A percentile compares a stretch with the other conserved stretches of the same genome.
These are phyloP conservation scores for Heliothis subflexa DNA, from an alignment of 1,140 invertebrate species.

Conservation along the genomic window DNA sequence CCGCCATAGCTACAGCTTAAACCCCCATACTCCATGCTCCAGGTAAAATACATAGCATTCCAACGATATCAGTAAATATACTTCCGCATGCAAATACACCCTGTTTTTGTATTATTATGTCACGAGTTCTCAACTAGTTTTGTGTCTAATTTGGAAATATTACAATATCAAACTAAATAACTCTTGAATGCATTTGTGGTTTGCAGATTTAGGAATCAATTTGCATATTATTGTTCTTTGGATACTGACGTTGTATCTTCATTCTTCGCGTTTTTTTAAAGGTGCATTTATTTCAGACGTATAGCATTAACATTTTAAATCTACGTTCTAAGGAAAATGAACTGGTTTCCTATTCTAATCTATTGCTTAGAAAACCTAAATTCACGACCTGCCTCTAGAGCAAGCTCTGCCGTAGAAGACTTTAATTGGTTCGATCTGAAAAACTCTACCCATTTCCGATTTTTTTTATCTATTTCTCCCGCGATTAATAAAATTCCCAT, in stretches of 20 bases:
- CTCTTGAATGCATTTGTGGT: not conserved
- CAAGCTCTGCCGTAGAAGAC: too few relatives aligned
- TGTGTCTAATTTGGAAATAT: not conserved
- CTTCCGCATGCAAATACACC: constrained; percentile 11
- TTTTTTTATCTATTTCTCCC: too few relatives aligned
- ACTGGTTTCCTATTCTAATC: too few relatives aligned
- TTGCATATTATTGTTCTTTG: not conserved
- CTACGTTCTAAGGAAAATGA: too few relatives aligned
- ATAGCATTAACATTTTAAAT: too few relatives aligned
- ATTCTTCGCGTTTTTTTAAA: not conserved
- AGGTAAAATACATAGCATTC: constrained; percentile 11
- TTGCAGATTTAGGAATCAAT: not conserved
- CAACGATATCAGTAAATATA: constrained; percentile 18
- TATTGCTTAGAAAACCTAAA: too few relatives aligned
- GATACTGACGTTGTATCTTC: not conserved
- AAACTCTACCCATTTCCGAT: too few relatives aligned
- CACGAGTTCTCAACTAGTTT: constrained; percentile 24
- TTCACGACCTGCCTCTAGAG: too few relatives aligned
- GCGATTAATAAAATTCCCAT: too few relatives aligned
- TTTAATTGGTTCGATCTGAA: too few relatives aligned
- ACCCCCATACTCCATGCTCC: not conserved
- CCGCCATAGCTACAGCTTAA: not conserved
- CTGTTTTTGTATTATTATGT: not conserved
- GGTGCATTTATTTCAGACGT: too few relatives aligned
- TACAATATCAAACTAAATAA: too few relatives aligned